Evolutionary conservation across 1,140 invertebrate genomes (phyloP).

Genomic region (Liolophura sinensis): DNA sequence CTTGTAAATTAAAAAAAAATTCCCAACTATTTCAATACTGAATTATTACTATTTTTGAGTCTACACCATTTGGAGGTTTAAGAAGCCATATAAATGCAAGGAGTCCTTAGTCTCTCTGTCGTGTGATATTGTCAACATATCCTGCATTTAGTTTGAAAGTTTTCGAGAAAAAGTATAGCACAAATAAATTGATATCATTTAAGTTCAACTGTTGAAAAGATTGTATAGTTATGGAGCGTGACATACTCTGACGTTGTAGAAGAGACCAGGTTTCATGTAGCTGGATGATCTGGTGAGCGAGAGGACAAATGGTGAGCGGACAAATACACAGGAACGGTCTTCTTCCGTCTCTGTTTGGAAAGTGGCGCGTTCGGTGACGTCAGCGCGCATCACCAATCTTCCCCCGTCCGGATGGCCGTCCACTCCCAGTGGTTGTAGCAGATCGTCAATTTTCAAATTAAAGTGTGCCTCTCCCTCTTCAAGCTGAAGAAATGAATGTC

Average conservation of each 20-base stretch:
- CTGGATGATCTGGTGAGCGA: slow-evolving; percentile 37
- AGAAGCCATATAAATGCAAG: too few relatives aligned
- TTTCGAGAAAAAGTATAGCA: too few relatives aligned
- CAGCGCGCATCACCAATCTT: slow-evolving; percentile 44
- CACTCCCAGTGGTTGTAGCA: slow-evolving; percentile 26
- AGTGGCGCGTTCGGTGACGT: slow-evolving; percentile 49
- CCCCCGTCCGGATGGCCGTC: slow-evolving; percentile 46
- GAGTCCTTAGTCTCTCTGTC: too few relatives aligned
- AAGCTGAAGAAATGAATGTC: slow-evolving; percentile 1
- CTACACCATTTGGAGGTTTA: too few relatives aligned
- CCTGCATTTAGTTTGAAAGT: too few relatives aligned
- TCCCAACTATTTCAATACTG: too few relatives aligned
- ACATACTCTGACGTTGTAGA: slow-evolving; percentile 42
- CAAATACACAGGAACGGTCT: slow-evolving; percentile 39
- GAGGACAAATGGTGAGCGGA: slow-evolving; percentile 38
- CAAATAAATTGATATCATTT: too few relatives aligned
- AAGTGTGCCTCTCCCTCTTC: slow-evolving; percentile 24
- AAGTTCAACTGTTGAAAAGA: too few relatives aligned
- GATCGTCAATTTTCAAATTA: slow-evolving; percentile 27
- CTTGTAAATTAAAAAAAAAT: too few relatives aligned
- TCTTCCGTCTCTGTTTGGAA: slow-evolving; percentile 41
- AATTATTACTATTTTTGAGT: too few relatives aligned
- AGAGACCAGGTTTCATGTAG: slow-evolving; percentile 52
- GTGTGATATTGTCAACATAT: too few relatives aligned
- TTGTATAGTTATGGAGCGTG: too few relatives aligned